Percentiles rank a stretch among this genome's conserved stretches.
These are phyloP conservation scores for Loris lydekkerianus DNA, from an alignment of 2,797 vertebrate genomes.

Conservation along the genomic window DNA sequence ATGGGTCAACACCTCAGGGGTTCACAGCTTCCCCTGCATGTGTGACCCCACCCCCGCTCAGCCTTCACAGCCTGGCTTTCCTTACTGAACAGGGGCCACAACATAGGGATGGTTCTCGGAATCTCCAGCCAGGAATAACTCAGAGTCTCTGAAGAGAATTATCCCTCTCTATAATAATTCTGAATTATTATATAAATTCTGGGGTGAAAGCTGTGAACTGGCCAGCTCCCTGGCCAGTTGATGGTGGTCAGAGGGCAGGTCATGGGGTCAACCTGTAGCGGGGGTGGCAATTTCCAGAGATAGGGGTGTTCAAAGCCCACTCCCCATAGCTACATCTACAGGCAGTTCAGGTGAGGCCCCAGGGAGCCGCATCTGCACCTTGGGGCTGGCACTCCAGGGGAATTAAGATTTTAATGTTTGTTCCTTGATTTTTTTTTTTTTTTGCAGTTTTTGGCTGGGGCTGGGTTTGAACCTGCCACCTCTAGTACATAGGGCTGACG, in stretches of 20 bases:
- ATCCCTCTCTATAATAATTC: too few species aligned
- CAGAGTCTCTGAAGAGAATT: neutral
- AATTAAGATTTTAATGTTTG: neutral
- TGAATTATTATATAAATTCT: neutral
- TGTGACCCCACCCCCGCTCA: neutral
- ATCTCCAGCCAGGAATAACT: too few species aligned
- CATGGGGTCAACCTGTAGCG: too few species aligned
- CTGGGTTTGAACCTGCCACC: too few species aligned
- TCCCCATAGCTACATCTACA: neutral
- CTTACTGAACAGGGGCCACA: neutral
- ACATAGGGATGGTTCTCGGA: too few species aligned
- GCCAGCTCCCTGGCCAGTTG: too few species aligned
- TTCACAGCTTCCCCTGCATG: neutral
- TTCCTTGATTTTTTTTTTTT: neutral
- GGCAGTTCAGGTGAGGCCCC: too few species aligned
- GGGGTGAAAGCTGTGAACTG: neutral
- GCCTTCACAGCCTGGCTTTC: neutral
- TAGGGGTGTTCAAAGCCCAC: too few species aligned
- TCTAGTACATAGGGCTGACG: too few species aligned
- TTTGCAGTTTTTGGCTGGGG: too few species aligned
- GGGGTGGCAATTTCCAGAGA: neutral
- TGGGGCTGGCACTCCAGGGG: neutral
- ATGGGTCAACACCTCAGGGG: too few species aligned
- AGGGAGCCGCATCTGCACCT: neutral
- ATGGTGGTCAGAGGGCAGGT: neutral